A percentile compares a stretch with the other conserved stretches of the same genome.
Evolutionary conservation across 2,797 vertebrate species (phyloP).

Genomic region (Hapalemur alaotrensis): DNA sequence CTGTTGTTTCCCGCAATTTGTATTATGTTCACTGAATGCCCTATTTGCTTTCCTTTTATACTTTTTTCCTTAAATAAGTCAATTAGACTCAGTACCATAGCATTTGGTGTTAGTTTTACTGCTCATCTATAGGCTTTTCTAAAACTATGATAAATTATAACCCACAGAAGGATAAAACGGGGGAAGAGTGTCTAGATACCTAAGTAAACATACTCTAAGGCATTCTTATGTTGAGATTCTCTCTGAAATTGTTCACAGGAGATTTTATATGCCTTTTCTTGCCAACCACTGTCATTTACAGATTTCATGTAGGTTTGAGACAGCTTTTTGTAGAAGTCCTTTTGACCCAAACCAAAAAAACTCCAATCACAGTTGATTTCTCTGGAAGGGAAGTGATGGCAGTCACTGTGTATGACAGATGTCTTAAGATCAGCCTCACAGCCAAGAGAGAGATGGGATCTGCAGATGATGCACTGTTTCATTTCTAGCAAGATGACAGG

Average conservation of each 20-base stretch:
- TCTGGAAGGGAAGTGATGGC: neutral
- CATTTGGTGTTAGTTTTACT: slow-evolving; percentile 49
- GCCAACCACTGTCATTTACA: neutral
- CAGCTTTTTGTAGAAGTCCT: slow-evolving; percentile 3
- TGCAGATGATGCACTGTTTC: neutral
- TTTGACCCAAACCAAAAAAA: slow-evolving; percentile 22
- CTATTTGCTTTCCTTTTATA: neutral
- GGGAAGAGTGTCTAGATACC: neutral
- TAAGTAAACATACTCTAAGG: neutral
- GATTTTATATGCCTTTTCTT: slow-evolving; percentile 32
- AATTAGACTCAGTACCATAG: neutral
- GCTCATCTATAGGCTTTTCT: slow-evolving; percentile 6
- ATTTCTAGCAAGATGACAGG: neutral
- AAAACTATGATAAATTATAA: neutral
- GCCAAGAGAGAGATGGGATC: neutral
- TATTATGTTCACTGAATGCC: slow-evolving; percentile 46
- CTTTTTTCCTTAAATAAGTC: slow-evolving; percentile 31
- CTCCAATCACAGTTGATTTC: neutral
- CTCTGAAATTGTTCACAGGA: slow-evolving; percentile 7
- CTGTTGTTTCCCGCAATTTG: slow-evolving; percentile 26
- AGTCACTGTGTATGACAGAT: neutral
- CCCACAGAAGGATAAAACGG: slow-evolving; percentile 11
- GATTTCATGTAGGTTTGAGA: neutral
- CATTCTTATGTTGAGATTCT: neutral
- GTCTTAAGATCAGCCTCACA: neutral